phyloP scores from a whole-genome alignment of 2,113 vertebrate species.

The Helogale parvula region DNA sequence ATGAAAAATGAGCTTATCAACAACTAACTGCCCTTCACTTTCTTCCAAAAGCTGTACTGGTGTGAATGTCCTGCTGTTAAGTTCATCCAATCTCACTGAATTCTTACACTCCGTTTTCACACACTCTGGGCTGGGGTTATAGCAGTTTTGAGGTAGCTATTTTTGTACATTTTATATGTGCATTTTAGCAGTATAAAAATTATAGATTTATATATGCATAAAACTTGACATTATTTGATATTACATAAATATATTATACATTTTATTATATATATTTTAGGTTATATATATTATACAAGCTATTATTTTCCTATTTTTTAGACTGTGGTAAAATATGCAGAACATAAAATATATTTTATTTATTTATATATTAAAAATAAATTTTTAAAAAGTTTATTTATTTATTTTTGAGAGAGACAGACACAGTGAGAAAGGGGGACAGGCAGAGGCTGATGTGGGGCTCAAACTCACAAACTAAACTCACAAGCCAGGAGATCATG shows the following conservation, averaged over 20 bases:
- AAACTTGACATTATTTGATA: not conserved
- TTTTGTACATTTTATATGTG: not conserved
- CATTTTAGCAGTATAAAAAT: not conserved
- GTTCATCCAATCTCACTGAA: not conserved
- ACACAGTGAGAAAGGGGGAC: no score
- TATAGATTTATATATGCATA: not conserved
- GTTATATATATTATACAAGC: not conserved
- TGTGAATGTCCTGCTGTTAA: not conserved
- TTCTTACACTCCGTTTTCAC: not conserved
- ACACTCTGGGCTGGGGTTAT: not conserved
- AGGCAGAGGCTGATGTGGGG: no score
- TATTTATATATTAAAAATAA: no score
- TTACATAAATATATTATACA: not conserved
- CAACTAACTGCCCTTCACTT: not conserved
- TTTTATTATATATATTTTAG: not conserved
- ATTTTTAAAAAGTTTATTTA: no score
- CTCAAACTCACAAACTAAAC: no score
- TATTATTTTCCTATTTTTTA: not conserved
- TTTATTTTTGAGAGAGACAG: no score
- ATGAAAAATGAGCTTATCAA: not conserved
- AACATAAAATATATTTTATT: not conserved
- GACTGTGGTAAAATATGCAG: not conserved
- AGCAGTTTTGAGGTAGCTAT: not conserved
- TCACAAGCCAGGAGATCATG: no score
- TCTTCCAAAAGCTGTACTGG: not conserved